Base-by-base conservation (phyloP, 2,888 invertebrate genomes). In the Lasioglossum villosulum region DNA sequence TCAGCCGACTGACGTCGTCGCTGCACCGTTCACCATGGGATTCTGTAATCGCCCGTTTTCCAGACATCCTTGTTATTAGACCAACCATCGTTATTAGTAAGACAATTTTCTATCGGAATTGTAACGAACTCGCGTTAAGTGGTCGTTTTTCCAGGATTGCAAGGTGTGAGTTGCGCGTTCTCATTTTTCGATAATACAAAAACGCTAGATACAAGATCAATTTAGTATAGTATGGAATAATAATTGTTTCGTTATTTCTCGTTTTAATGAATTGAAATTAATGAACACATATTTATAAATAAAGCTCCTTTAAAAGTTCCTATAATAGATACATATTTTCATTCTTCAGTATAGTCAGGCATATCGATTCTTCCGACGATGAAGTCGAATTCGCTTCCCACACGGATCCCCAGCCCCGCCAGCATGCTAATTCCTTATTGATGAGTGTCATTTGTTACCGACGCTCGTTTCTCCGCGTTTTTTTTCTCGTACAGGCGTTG, bases 401-500 rank as follows among this genome's bases (percentile, higher is more conserved):
- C 78, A 68, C 70, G 70, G 63, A 76, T 75, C 59, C 82, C 70
- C 52, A 68, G 78, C 70, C 78, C 80, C 75, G 84, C 73, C 66
- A 90, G 89, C 90, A 93, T 92, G 91, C 89, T 93, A 93, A 93
- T 93, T 93, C 89, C 84, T 91, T 92, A 93, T 93, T 92, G 93
- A 93, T 93, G 93, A 92, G 89, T 91, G 92, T 92, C 93, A 93
- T 93, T 93, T 93, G 91, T 93, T 91, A 93, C 90, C 89, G 92
- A 92, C 92, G 92, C 81, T 82, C 84, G 80, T 82, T 76, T 34
- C 77, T 56, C 78, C 59, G 59, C 5, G 39, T 45, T 63, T 75
- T 75, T 78, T 59, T n/a, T 75, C 42, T 63, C 56, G 19, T 37
- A 4, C 23, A n/a, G 23, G 78, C 80, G 68, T 72, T 73, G 70